These are phyloP conservation scores for Dugesia japonica DNA, from an alignment of 2,888 invertebrate genomes.

Conservation along the genomic window DNA sequence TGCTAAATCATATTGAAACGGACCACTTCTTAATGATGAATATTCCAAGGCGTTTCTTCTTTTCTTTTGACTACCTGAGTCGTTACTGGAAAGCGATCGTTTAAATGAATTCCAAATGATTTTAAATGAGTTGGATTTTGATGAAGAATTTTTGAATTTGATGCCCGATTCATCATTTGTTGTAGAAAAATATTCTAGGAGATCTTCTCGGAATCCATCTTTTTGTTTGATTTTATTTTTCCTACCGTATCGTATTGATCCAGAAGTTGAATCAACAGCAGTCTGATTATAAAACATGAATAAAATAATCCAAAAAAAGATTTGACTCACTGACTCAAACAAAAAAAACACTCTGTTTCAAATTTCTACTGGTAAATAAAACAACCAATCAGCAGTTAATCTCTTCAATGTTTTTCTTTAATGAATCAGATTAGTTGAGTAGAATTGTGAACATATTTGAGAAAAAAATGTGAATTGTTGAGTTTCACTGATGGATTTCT, in stretches of 20 bases:
- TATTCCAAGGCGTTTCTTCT: background rate
- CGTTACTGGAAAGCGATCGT: background rate
- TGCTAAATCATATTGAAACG: background rate
- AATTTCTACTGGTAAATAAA: background rate
- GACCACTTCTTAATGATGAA: background rate
- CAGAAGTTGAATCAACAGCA: background rate
- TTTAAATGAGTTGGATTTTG: background rate
- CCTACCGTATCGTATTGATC: background rate
- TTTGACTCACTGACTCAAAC: background rate
- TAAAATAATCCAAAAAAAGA: background rate
- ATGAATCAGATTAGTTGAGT: slow-evolving; percentile 3
- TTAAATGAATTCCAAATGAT: slow-evolving; percentile 13
- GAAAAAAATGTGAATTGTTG: no score
- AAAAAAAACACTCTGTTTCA: background rate
- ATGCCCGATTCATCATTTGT: background rate
- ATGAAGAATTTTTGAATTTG: background rate
- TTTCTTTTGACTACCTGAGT: background rate
- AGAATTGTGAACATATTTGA: background rate
- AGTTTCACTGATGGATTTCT: no score
- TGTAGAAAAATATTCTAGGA: background rate
- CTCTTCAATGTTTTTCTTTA: slow-evolving; percentile 3
- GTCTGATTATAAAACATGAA: background rate
- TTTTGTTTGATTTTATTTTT: background rate
- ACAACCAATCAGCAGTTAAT: slow-evolving; percentile 4
- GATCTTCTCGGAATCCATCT: background rate